Conservation (phyloP, 2,113 vertebrate species). For the Oreochromis tanganicae region DNA sequence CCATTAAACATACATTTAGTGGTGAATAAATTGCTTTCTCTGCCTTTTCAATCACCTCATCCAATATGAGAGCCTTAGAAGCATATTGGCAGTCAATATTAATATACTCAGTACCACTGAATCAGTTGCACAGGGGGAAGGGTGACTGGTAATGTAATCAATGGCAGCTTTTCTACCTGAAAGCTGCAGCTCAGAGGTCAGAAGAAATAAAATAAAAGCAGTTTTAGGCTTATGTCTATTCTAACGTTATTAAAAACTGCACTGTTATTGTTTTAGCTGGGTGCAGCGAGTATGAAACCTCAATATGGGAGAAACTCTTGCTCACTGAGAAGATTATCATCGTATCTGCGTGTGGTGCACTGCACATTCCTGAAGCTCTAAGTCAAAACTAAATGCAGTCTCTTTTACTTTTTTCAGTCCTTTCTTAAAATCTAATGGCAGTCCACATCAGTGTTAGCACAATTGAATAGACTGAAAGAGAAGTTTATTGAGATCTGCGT, state of each 20-base stretch:
- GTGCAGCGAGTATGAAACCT: not conserved
- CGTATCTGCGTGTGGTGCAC: not conserved
- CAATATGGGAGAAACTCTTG: not conserved
- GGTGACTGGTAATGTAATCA: slow-evolving; percentile 43
- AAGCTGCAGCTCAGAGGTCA: slow-evolving; percentile 15
- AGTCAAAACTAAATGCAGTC: slow-evolving; percentile 10
- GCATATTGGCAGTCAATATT: slow-evolving; percentile 71
- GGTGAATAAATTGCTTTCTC: slow-evolving; percentile 63
- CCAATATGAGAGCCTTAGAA: slow-evolving; percentile 51
- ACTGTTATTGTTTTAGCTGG: not conserved
- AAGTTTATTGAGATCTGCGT: slow-evolving; percentile 73
- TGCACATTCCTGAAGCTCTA: slow-evolving; percentile 8
- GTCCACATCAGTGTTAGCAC: slow-evolving; percentile 59
- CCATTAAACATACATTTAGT: slow-evolving; percentile 65
- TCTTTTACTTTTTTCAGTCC: not conserved
- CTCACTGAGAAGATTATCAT: not conserved
- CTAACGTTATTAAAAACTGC: slow-evolving; percentile 13
- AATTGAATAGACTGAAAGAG: slow-evolving; percentile 58
- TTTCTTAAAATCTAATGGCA: slow-evolving; percentile 49
- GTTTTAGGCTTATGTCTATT: not conserved
- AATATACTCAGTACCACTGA: slow-evolving; percentile 66
- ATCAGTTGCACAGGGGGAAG: slow-evolving; percentile 28
- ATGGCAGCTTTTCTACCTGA: slow-evolving; percentile 37
- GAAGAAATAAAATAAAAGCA: slow-evolving; percentile 18
- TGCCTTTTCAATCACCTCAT: slow-evolving; percentile 62